Conservation (phyloP, 2,888 invertebrate species). For the Polymixis lichenea region DNA sequence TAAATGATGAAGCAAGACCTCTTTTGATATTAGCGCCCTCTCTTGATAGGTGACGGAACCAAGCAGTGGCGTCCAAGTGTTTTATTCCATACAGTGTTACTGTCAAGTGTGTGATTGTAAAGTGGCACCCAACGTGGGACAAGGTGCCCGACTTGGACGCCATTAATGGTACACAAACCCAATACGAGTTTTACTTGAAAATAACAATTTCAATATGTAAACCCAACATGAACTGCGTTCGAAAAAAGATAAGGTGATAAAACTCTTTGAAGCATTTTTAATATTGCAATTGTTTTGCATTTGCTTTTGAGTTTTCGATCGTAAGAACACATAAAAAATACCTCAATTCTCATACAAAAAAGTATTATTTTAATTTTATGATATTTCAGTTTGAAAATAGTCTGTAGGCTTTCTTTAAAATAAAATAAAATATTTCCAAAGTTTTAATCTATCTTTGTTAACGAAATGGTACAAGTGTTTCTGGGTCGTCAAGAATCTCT, state of each 20-base stretch:
- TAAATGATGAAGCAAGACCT: neutral
- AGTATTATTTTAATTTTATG: neutral
- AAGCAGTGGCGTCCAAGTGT: neutral
- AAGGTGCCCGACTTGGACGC: neutral
- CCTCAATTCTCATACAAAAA: neutral
- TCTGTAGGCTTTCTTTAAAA: neutral
- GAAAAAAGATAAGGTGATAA: neutral
- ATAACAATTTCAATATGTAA: neutral
- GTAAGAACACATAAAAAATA: neutral
- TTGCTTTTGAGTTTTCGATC: neutral
- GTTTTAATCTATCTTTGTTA: neutral
- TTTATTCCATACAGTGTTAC: neutral
- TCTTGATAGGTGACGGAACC: conserved; percentile 1
- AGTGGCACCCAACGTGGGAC: conserved; percentile 6
- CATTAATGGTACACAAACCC: neutral
- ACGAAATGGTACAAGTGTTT: neutral
- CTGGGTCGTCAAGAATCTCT: neutral
- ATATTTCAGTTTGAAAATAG: neutral
- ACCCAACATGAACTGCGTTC: neutral
- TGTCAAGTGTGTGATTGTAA: neutral
- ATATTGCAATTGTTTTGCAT: neutral
- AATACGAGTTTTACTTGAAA: neutral
- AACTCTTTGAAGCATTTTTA: neutral
- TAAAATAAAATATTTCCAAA: neutral
- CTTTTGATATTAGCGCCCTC: conserved; percentile 22